Evolutionary conservation across 2,797 vertebrate species (phyloP).

Genomic region (Cetoscarus ocellatus): DNA sequence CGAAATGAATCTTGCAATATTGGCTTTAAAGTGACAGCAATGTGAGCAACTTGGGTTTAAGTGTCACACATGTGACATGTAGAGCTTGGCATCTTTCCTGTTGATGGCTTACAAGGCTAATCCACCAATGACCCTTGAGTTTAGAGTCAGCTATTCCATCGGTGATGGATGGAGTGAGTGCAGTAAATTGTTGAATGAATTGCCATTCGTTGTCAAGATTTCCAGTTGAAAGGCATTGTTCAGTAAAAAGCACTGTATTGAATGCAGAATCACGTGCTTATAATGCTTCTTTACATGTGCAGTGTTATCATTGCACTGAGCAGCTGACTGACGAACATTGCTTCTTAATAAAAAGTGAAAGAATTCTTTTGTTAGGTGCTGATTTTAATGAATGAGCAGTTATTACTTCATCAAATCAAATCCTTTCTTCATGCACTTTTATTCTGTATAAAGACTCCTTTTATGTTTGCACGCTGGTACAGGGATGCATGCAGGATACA

Average conservation of each 20-base stretch:
- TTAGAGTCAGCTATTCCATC: too few species aligned
- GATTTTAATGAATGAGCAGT: conserved; percentile 2
- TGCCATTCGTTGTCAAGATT: conserved; percentile 29
- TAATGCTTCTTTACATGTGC: conserved; percentile 20
- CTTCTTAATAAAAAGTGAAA: background rate
- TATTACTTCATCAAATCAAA: conserved; percentile 6
- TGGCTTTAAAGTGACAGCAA: too few species aligned
- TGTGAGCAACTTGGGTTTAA: too few species aligned
- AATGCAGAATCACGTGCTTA: conserved; percentile 3
- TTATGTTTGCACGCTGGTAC: conserved; percentile 13
- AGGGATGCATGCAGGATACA: conserved; percentile 24
- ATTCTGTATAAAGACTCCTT: background rate
- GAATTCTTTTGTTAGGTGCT: background rate
- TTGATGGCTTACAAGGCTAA: too few species aligned
- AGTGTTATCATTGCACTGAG: background rate
- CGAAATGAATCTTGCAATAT: too few species aligned
- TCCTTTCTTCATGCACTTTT: background rate
- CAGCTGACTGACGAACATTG: conserved; percentile 1
- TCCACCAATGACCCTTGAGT: too few species aligned
- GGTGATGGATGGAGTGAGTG: too few species aligned
- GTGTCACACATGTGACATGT: too few species aligned
- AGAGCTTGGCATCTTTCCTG: too few species aligned
- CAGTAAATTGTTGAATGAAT: too few species aligned
- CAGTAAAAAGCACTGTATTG: background rate
- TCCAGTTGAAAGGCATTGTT: conserved; percentile 23